Percentiles rank a stretch among this genome's conserved stretches.
phyloP scores from a whole-genome alignment of 2,113 vertebrate species.

The Atrichornis clamosus region DNA sequence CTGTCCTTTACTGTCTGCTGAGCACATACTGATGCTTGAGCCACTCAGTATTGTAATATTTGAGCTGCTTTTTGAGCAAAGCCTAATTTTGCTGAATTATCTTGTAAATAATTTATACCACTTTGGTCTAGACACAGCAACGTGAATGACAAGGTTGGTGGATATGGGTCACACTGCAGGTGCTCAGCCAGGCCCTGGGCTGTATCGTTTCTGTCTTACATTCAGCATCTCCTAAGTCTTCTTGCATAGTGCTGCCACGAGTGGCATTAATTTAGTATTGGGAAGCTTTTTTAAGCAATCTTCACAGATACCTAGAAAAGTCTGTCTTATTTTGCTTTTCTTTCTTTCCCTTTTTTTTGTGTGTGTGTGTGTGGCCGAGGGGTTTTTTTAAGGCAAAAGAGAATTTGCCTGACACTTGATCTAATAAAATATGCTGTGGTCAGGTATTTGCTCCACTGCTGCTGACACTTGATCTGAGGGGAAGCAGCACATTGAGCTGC shows the following conservation, averaged over 20 bases:
- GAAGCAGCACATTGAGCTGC: neutral
- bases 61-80: neutral
- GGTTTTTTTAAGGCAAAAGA: neutral
- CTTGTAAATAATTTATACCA: neutral
- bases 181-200: neutral
- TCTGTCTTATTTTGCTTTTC: neutral
- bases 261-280: neutral
- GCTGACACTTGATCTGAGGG: neutral
- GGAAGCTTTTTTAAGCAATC: neutral
- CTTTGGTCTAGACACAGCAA: neutral
- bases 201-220: neutral
- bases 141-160: neutral
- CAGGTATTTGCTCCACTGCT: neutral
- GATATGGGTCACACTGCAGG: rapidly evolving
- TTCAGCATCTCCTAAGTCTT: neutral
- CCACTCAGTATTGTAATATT: neutral
- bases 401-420: conserved; percentile 2
- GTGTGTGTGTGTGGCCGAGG: rapidly evolving
- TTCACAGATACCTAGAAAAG: neutral
- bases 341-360: neutral
- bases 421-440: neutral
- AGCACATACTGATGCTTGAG: neutral
- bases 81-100: neutral
- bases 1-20: neutral
- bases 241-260: neutral